Base-by-base conservation (phyloP, 2,888 invertebrate genomes). In the Andrena bucephala region DNA sequence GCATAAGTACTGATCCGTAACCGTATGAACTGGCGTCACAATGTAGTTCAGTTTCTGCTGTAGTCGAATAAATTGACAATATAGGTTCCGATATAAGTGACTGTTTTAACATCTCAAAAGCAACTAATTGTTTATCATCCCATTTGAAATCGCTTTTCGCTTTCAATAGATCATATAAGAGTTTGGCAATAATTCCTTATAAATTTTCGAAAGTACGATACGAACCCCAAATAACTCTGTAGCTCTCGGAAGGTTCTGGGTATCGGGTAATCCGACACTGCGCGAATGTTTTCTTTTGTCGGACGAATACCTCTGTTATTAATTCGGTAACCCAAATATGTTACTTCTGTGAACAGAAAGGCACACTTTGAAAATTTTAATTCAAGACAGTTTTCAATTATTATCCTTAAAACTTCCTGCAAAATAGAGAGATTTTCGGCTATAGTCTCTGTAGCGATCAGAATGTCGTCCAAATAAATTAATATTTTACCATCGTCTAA, bases 291-390 rank as follows among this genome's bases (percentile, higher is more conserved):
- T 36, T 36, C 36, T 36, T 36, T 36, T 59, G 66, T 88, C 20
- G 87, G 85, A 3, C 62, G 50, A 36, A 87, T 81, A 7, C 87
- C 84, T 2, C 62, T 20, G 8, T 62, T n/a, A 59, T 69, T 67
- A 48, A 89, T 75, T 6, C 65, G 13, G 48, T 89, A 87, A 10
- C 89, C 86, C 66, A 89, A 69, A 66, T 85, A 87, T 20, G 31
- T 59, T 60, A 89, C 83, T 63, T 83, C 71, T 10, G 67, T 77
- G 6, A 74, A 27, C 24, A 89, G 60, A 73, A 89, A 89, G 8
- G 50, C 50, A 74, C 87, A 90, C 63, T 89, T 79, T 67, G 79
- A 75, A 48, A 74, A 52, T 67, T 70, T 78, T 33, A 85, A 57
- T 57, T 73, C 68, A 8, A 84, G 62, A n/a, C 72, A 72, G 54